A percentile compares a stretch with the other conserved stretches of the same genome.
These are phyloP conservation scores for Kryphioiulus occultus DNA, from an alignment of 2,888 invertebrate species.

Conservation along the genomic window DNA sequence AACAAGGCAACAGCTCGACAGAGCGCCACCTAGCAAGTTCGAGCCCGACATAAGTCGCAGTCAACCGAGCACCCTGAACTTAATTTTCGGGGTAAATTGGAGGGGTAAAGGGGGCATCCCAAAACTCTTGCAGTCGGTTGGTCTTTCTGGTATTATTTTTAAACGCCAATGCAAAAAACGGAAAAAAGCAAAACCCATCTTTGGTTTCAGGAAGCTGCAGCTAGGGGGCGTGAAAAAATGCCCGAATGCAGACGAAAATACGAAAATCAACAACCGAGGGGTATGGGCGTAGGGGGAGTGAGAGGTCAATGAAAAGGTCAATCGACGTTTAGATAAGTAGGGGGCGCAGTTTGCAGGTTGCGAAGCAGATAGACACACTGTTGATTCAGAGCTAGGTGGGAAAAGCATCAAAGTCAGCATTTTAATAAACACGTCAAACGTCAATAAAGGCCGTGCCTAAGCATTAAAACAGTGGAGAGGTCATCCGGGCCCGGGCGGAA, in stretches of 20 bases:
- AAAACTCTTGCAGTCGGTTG: background rate
- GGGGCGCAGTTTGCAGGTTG: background rate
- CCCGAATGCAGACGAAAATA: background rate
- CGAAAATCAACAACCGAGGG: background rate
- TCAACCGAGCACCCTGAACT: background rate
- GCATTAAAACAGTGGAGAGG: background rate
- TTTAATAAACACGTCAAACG: slow-evolving; percentile 35
- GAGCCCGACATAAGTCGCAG: background rate
- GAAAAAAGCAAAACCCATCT: background rate
- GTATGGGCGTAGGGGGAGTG: background rate
- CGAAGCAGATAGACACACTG: background rate
- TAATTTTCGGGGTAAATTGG: too few species aligned
- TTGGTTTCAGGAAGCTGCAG: background rate
- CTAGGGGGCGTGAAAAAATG: background rate
- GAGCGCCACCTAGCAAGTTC: background rate
- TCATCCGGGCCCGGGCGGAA: background rate
- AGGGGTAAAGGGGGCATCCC: slow-evolving; percentile 1
- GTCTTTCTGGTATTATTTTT: background rate
- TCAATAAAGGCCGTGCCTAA: slow-evolving; percentile 31
- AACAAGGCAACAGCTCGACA: background rate
- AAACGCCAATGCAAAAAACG: background rate
- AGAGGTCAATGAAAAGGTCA: background rate
- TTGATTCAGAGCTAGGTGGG: background rate
- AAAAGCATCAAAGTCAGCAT: slow-evolving; percentile 9
- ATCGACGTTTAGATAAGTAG: background rate